Evolutionary conservation across 2,797 vertebrate species (phyloP), one percentile per base, ranked within the genome.

Genomic region (Betta splendens): DNA sequence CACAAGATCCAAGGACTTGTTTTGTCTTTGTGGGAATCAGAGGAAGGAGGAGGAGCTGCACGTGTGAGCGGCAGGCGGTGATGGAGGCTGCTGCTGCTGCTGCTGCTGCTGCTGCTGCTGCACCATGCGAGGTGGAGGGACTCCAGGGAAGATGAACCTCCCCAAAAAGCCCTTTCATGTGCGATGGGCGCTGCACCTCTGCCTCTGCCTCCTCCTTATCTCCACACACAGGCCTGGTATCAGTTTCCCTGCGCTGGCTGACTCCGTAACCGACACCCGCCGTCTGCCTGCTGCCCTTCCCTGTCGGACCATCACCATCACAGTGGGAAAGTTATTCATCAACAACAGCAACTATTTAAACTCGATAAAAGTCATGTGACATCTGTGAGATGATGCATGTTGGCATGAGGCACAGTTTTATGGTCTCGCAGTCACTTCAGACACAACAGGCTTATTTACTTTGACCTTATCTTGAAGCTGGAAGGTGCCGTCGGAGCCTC

Each of bases 121-220:
- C n/a, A n/a, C n/a, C n/a, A n/a, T 10, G 51, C 3, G 56, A 26
- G 62, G 58, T 56, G 67, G 64, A 44, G 46, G 43, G 69, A 76
- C 78, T 78, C 71, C 8, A 39, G 75, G 77, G 81, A 64, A 47
- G 56, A 57, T 55, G 68, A 84, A 53, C 45, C 63, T 65, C 48
- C n/a, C n/a, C n/a, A 58, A 49, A 69, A 84, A 80, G 67, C 69
- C 61, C 75, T 86, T 86, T 86, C 70, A 86, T 84, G 80, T 84
- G 73, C 29, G 77, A 73, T 71, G 72, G 64, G 55, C 64, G 64
- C 60, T 52, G 64, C 42, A 64, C 57, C 39, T 66, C 75, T 42
- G 64, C 57, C 39, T 66, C 75, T 50, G 78, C 78, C 78, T 86
- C 71, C 75, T 71, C 31, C 58, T 86, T 88, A 89, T 89, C 87